Evolutionary conservation across 1,140 invertebrate genomes (phyloP), one percentile per base, ranked within the genome.

Genomic region (Drosophila bocki): DNA sequence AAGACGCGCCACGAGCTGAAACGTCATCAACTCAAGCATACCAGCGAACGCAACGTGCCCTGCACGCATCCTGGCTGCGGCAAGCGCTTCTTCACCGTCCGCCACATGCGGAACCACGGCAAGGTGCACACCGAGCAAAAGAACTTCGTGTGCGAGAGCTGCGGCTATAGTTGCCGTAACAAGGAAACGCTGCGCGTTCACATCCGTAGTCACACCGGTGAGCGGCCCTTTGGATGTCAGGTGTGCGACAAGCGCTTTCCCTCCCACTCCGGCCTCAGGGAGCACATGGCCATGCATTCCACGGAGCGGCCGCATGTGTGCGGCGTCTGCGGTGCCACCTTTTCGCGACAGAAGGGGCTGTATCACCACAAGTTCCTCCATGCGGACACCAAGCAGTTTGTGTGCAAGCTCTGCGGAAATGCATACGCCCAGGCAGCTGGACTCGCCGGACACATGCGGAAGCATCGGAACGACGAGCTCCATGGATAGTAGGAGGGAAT

Each of bases 121-220:
- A 90, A 83, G 39, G 82, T 91, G 22, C 91, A 92, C 39, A 91
- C 86, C 12, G 81, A 82, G 22, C 78, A 82, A n/a, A 92, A 92
- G 70, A 91, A 91, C 50, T 92, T 91, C 7, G 77, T 91, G 0
- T 92, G 91, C 59, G 91, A 92, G 33, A 85, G 76, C 45, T 92
- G 91, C 22, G 91, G 91, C 29, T 91, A 92, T 41, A 85, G 79
- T 13, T 91, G 85, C 86, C 96, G 97, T 19, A 97, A 97, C 92
- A 96, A 96, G 12, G 97, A 97, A 91, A 96, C 97, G 85, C 96
- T 96, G 82, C 97, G 97, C 87, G 97, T 97, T 65, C 97, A 98
- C 77, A 94, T 95, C 59, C 93, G 96, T 1, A 97, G 96, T 0
- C 97, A 98, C 91, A 97, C 97, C 0, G 97, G 97, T 12, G 96